These are phyloP conservation scores for Polypterus senegalus DNA, from an alignment of 2,113 vertebrate genomes.

Conservation along the genomic window DNA sequence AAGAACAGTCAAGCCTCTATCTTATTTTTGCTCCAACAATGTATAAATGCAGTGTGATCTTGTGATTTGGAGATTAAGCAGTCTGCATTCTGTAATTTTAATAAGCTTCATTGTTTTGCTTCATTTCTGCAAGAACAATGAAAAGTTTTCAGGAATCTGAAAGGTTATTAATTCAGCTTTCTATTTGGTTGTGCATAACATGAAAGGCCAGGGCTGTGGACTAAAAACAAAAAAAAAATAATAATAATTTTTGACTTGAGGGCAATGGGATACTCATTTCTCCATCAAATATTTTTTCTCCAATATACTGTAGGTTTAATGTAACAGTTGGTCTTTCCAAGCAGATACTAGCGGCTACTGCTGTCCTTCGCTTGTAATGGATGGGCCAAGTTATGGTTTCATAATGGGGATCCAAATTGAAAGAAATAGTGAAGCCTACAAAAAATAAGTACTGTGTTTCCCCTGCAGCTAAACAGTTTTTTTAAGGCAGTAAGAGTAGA, in stretches of 20 bases:
- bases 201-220: no score
- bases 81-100: no score
- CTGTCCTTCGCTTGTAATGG: constrained; percentile 1
- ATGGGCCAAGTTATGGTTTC: constrained; percentile 5
- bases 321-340: background rate
- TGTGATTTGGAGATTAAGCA: no score
- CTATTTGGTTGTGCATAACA: no score
- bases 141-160: no score
- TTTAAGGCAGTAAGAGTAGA: background rate
- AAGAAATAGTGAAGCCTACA: constrained; percentile 2
- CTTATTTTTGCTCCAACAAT: no score
- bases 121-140: no score
- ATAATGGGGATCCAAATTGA: constrained; percentile 17
- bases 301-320: background rate
- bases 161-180: no score
- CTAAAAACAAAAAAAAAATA: no score
- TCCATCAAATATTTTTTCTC: background rate
- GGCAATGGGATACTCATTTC: constrained; percentile 5
- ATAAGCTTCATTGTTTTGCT: no score
- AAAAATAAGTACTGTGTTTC: background rate
- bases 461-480: background rate
- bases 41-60: no score
- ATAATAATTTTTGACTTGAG: background rate
- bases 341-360: constrained; percentile 5
- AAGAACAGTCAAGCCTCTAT: no score